Conservation (phyloP, 1,140 invertebrate species). For the Platyscapa corneri region DNA sequence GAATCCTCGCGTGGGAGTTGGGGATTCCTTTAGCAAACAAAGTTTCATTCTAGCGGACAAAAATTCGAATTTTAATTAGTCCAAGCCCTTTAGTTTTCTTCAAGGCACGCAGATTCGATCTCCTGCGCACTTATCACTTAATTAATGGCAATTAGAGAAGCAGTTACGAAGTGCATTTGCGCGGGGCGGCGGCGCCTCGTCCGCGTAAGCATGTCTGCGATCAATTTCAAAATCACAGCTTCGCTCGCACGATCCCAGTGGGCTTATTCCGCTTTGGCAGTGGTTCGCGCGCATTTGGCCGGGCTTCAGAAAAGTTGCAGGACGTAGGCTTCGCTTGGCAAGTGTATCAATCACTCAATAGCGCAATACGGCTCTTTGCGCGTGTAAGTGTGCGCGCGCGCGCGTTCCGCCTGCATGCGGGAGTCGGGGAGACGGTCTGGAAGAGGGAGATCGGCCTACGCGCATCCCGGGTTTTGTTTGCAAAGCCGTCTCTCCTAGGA, state of each 20-base stretch:
- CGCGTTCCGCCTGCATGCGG: not conserved
- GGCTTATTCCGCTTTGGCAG: conserved; percentile 27
- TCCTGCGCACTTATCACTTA: not conserved
- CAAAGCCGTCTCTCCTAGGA: conserved; percentile 55
- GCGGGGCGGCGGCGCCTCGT: not conserved
- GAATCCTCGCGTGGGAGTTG: no score
- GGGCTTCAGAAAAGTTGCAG: conserved; percentile 67
- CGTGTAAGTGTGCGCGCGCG: not conserved
- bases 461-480: conserved; percentile 59
- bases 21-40: no score
- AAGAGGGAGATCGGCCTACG: conserved; percentile 10
- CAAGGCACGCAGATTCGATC: not conserved
- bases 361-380: not conserved
- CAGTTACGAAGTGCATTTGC: conserved; percentile 2
- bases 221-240: not conserved
- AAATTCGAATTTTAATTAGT: not conserved
- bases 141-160: conserved; percentile 27
- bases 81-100: not conserved
- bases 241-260: not conserved
- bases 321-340: conserved; percentile 64
- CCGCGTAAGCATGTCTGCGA: not conserved
- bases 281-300: conserved; percentile 58
- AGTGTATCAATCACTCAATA: conserved; percentile 70
- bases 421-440: not conserved
- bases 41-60: no score